A percentile compares a stretch with the other conserved stretches of the same genome.
These are phyloP conservation scores for Lepidurus couesii DNA, from an alignment of 1,140 invertebrate genomes.

Conservation along the genomic window DNA sequence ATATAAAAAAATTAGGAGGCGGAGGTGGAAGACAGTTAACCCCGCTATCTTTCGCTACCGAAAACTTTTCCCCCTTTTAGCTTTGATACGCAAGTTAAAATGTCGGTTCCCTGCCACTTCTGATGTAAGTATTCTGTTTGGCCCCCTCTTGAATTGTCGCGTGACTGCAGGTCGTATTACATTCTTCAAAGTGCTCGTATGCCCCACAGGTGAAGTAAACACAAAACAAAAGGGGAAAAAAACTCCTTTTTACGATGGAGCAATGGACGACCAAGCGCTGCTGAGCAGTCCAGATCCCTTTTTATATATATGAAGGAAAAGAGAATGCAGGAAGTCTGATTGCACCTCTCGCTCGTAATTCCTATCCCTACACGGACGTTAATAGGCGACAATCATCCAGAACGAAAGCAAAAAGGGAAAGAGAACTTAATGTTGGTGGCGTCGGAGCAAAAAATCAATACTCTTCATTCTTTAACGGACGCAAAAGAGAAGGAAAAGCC, in stretches of 20 bases:
- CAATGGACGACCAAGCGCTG: neutral
- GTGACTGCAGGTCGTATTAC: neutral
- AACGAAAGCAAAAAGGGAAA: neutral
- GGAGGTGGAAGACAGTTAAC: neutral
- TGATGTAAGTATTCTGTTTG: neutral
- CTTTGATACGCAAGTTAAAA: neutral
- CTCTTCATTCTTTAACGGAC: neutral
- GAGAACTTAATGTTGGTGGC: neutral
- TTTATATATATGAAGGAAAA: neutral
- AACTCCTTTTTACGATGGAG: neutral
- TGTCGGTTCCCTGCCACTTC: neutral
- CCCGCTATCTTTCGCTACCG: neutral
- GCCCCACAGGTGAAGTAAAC: neutral
- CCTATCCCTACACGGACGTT: neutral
- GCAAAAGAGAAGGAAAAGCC: neutral
- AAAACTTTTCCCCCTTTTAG: neutral
- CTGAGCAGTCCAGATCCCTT: neutral
- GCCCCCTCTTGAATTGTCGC: neutral
- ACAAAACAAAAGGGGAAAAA: neutral
- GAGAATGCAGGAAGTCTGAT: neutral
- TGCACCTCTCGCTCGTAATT: conserved; percentile 2
- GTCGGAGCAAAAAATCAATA: conserved; percentile 6
- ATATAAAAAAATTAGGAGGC: no score
- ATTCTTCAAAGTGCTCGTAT: neutral
- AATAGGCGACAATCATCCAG: neutral